phyloP scores from a whole-genome alignment of 2,113 vertebrate genomes.

The Pelecanus crispus region DNA sequence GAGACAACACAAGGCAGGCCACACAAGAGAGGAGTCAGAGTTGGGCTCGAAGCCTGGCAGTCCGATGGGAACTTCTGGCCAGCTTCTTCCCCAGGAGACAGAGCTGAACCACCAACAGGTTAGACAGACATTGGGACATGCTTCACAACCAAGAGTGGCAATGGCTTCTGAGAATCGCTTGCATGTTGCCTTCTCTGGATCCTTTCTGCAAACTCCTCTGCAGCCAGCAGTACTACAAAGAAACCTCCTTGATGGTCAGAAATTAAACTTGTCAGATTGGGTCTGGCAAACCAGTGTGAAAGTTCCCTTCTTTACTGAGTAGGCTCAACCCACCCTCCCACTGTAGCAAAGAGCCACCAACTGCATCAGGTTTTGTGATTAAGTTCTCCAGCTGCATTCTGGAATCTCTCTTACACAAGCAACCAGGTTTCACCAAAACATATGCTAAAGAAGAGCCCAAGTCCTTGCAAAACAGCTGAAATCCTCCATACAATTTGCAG shows the following conservation, averaged over 20 bases:
- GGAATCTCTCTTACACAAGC: neutral
- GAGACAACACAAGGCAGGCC: neutral
- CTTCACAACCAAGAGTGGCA: neutral
- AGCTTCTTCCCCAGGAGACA: neutral
- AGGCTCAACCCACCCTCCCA: neutral
- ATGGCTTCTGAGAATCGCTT: fast-evolving
- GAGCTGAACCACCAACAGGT: neutral
- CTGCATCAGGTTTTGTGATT: neutral
- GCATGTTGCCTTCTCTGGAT: neutral
- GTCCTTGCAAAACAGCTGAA: neutral
- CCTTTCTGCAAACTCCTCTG: neutral
- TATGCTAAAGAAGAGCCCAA: neutral
- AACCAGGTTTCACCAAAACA: neutral
- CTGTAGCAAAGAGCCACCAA: neutral
- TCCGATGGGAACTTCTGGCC: neutral
- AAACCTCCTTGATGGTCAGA: neutral
- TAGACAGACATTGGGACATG: neutral
- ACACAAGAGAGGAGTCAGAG: too few species aligned
- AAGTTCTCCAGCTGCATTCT: neutral
- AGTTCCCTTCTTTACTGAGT: neutral
- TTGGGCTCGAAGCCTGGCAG: neutral
- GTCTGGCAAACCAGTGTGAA: neutral
- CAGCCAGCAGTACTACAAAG: neutral
- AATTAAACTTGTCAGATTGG: neutral
- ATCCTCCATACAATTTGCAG: neutral